Evolutionary conservation across 2,888 invertebrate species (phyloP), one percentile per base, ranked within the genome.

Genomic region (Drosophila meridiana): DNA sequence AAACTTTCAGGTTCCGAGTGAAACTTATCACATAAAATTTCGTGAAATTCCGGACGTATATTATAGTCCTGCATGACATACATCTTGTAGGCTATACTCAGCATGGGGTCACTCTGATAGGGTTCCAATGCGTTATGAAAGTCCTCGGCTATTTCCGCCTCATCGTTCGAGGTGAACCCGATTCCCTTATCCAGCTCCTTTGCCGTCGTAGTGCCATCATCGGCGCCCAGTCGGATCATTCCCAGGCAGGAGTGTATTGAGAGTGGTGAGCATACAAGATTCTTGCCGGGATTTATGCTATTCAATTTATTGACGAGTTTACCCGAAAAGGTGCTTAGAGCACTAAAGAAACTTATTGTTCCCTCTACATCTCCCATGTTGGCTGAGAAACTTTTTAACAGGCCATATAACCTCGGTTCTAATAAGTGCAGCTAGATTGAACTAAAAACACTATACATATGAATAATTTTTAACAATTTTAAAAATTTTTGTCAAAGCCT

Each of bases 41-140:
- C 91, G 78, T 94, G 93, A 73, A 95, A 95, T 36, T 93, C 86
- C 0, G 94, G 85, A 55, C 95, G 93, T 2, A 96, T 77, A 5
- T 93, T 90, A 65, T 94, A 94, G 1, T 94, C 94, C 4, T 94
- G 90, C 87, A 94, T 94, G 0, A 96, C 89, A 87, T 95, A 97
- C n/a, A 97, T 93, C 84, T 96, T 96, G 87, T 97, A 97, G 1
- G 97, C 97, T 36, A 96, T 93, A 69, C 94, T 94, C 9, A 92
- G 14, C 2, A 52, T 52, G 0, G 1, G 20, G 5, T 80, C 84
- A 28, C 80, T 60, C 0, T 80, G 48, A 61, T 85, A 85, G 20
- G 28, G 34, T 2, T 36, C 34, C 1, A 68, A 30, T 11, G 50
- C 50, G 3, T 40, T 50, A 4, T 58, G 36, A 34, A 83, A 80